A percentile compares a stretch with the other conserved stretches of the same genome.
phyloP scores from a whole-genome alignment of 2,888 invertebrate species.

The Syrista parreyssii region DNA sequence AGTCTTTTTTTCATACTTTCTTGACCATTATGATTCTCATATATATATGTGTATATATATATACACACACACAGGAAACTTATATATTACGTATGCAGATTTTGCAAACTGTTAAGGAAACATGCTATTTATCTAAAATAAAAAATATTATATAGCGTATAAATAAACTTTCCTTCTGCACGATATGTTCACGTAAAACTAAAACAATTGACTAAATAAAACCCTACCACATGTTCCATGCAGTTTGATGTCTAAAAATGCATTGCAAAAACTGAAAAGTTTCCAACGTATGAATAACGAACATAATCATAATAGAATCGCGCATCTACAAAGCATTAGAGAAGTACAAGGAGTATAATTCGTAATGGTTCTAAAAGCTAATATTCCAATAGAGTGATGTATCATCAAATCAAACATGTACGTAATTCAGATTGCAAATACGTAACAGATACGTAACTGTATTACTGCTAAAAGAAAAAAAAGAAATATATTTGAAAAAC shows the following conservation, averaged over 20 bases:
- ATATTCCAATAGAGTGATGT: background rate
- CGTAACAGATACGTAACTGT: background rate
- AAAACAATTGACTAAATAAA: background rate
- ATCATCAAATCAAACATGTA: too few species aligned
- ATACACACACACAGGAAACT: too few species aligned
- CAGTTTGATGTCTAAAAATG: background rate
- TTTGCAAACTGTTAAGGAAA: too few species aligned
- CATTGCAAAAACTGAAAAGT: background rate
- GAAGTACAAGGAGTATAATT: background rate
- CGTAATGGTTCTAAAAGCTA: background rate
- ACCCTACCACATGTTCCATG: background rate
- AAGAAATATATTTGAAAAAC: slow-evolving; percentile 29
- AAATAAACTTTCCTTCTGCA: background rate
- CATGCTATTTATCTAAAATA: too few species aligned
- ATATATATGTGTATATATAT: too few species aligned
- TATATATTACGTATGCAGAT: background rate
- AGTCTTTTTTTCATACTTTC: background rate
- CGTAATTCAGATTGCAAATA: background rate
- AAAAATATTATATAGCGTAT: background rate
- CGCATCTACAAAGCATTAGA: background rate
- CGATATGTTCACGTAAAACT: background rate
- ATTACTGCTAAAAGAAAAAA: background rate
- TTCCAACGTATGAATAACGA: too few species aligned
- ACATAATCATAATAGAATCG: too few species aligned
- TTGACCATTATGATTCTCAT: background rate